Base-by-base conservation (phyloP, 2,888 invertebrate genomes). In the Phyllotreta striolata region DNA sequence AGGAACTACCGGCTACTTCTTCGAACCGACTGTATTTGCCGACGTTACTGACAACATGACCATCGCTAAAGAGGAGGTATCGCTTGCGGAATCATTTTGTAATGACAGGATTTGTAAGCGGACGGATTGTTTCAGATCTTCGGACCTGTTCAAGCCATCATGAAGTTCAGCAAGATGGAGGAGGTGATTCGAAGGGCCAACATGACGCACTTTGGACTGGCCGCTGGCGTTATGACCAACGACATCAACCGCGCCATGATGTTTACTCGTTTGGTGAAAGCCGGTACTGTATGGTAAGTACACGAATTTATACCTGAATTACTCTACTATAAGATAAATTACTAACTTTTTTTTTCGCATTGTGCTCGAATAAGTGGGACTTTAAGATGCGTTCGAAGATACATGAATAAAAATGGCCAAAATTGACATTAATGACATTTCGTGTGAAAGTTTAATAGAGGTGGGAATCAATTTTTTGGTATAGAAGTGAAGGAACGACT, bases 111-210 rank as follows among this genome's bases (percentile, higher is more conserved):
- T 61, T 58, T 60, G 38, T 34, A 8, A 37, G 34, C 24, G 35
- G 38, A 52, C 34, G 24, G 24, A 59, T 57, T 61, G 38, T 63
- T 44, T 39, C 61, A 93, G 92, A 95, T 96, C 71, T 95, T 96
- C 78, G 95, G 95, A 0, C 95, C 95, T 0, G 95, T 95, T 0
- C 93, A 94, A 81, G 88, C 88, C 60, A 92, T 95, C 72, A 82
- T 95, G 41, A 93, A 92, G 80, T 95, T 95, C 75, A 88, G 89
- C 43, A 87, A 87, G 0, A 75, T 92, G 51, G 89, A 90, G 1
- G 95, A 96, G 80, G 92, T 90, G 0, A 88, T 95, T 63, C 88
- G 91, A 66, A 85, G 93, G 70, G 92, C 94, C 6, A 96, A 96
- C 78, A 83, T 87, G 66, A 92, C 93, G 0, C 83, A 80, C 44